Evolutionary conservation across 37 sponge, comb jelly and placozoan species (phyloP), one percentile per base, ranked within the genome.

Genomic region (Bolinopsis microptera): DNA sequence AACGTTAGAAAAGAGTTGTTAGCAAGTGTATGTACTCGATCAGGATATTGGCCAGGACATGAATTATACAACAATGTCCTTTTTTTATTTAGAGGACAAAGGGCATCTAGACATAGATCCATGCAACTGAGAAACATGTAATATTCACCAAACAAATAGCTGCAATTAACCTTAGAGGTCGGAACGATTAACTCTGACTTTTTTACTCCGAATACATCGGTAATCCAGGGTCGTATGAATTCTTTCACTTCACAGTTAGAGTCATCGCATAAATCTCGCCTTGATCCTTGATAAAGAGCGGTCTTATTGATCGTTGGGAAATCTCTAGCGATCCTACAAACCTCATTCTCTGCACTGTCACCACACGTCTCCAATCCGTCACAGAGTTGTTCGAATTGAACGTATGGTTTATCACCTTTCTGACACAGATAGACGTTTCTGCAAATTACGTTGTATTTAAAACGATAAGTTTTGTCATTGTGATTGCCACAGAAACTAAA

Each of bases 301-400:
- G 39, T 16, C 38, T 82, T 82, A 23, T 21, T 23, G 28, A 36
- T 40, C 5, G 1, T 0, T 0, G 61, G 32, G 0, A 35, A 21
- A 28, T 86, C 90, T 18, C 61, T 5, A 18, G 61, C 61, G 13
- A 48, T 48, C 2, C 36, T 86, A 40, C 90, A 86, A 40, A 86
- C 90, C 28, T 21, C 27, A 27, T 41, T 38, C 75, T 72, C 75
- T 30, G 37, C 90, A 3, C 90, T 48, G 35, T 5, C 61, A 18
- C 13, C 61, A 48, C 90, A 86, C 13, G 13, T 1, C 27, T 86
- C 90, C 5, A 86, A 40, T 25, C 90, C 90, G 61, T 86, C 90
- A 86, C 90, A 86, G 0, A 86, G 90, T 34, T 86, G 61, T 18
- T 48, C 61, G 13, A 48, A 48, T 5, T 5, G 61, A 48, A 48